Base-by-base conservation (phyloP, 2,797 vertebrate genomes). In the Megalops cyprinoides region DNA sequence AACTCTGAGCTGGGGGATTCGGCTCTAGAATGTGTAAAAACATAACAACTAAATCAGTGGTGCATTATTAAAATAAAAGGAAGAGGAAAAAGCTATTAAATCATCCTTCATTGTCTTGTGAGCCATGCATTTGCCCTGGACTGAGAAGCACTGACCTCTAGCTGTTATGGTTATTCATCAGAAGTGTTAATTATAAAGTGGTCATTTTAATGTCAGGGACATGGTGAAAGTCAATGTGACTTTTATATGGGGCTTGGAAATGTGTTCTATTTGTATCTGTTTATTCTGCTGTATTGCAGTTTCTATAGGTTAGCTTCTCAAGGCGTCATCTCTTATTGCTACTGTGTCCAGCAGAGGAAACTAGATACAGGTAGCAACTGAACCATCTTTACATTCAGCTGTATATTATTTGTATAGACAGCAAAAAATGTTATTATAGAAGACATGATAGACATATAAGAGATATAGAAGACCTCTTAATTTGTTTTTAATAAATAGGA, bases 161-260 rank as follows among this genome's bases (percentile, higher is more conserved):
- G 65, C 81, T 74, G 62, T 34, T 49, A 81, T 77, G 78, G 79
- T 67, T 79, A 79, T 82, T 82, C 71, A 69, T 78, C 58, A 75
- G 69, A 56, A 81, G 58, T 79, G 74, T 82, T 76, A 65, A 82
- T 82, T 60, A 73, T 34, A 74, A 76, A 76, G 53, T 74, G 71
- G 79, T 60, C 44, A 78, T 69, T 53, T 81, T 79, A 81, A 82
- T 82, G 62, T 76, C 31, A 75, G 69, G 34, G n/a, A 56, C 62
- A 37, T 31, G 18, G 49, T 34, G 34, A 77, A 56, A 71, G 80
- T 65, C 53, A 60, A 60, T 42, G 28, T 60, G 69, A 82, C 71
- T 28, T 42, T 78, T 78, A 71, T n/a, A 15, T n/a, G 51, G 39
- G 53, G 20, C 39, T 73, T 42, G 28, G 10, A 56, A 44, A 42